Conservation (phyloP, 2,888 invertebrate genomes). For the Acholoe squamosa region DNA sequence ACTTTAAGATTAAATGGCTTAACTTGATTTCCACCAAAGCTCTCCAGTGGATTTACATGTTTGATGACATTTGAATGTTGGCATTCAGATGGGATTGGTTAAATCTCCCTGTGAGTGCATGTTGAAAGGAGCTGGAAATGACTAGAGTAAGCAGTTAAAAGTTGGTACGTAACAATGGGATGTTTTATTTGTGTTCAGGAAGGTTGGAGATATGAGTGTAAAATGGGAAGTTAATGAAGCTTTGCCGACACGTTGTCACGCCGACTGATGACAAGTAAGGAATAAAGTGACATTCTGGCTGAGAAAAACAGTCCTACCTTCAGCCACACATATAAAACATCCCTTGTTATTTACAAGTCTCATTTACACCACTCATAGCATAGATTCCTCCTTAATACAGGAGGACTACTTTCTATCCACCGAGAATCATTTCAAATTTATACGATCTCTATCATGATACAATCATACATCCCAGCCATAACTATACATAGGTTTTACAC, state of each 20-base stretch:
- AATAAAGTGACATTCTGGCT: too few relatives aligned
- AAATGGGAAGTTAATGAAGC: neutral
- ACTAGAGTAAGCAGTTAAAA: neutral
- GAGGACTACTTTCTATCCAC: too few relatives aligned
- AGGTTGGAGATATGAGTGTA: neutral
- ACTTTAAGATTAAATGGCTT: conserved; percentile 17
- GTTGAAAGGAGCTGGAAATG: neutral
- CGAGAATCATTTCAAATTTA: too few relatives aligned
- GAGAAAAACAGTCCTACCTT: too few relatives aligned
- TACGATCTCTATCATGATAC: too few relatives aligned
- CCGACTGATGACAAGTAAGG: too few relatives aligned
- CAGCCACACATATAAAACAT: too few relatives aligned
- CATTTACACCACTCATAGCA: too few relatives aligned
- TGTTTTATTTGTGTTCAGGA: neutral
- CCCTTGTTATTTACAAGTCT: too few relatives aligned
- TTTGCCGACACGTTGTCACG: neutral
- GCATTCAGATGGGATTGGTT: neutral
- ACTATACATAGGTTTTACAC: too few relatives aligned
- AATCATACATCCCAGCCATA: too few relatives aligned
- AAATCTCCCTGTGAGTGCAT: neutral
- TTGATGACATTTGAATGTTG: neutral
- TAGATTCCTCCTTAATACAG: too few relatives aligned
- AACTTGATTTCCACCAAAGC: neutral
- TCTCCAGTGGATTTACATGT: neutral
- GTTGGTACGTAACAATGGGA: neutral